These are phyloP conservation scores for Metridium senile DNA, from an alignment of 92 coral and sea anemone genomes.

Conservation along the genomic window DNA sequence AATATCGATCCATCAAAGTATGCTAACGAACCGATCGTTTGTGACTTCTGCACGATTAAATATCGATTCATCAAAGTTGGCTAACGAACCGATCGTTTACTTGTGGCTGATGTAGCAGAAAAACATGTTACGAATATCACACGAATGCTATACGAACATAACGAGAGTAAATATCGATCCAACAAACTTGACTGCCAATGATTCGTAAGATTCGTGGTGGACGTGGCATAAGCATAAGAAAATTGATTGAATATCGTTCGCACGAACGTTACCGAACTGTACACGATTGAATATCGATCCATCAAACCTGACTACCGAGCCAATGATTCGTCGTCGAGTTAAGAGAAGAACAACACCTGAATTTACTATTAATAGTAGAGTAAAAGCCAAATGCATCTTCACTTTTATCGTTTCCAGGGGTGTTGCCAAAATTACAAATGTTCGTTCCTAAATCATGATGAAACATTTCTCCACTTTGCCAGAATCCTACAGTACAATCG, in stretches of 20 bases:
- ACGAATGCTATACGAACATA: too few relatives aligned
- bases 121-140: too few relatives aligned
- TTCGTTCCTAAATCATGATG: conserved; percentile 18
- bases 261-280: not conserved
- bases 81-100: too few relatives aligned
- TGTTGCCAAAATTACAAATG: conserved; percentile 17
- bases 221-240: too few relatives aligned
- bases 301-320: conserved; percentile 9
- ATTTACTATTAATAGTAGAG: not conserved
- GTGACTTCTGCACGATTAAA: too few relatives aligned
- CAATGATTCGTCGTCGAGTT: conserved; percentile 26
- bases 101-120: too few relatives aligned
- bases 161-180: too few relatives aligned
- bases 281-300: not conserved
- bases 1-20: too few relatives aligned
- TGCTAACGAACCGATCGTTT: too few relatives aligned
- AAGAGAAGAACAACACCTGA: conserved; percentile 12
- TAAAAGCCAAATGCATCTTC: conserved; percentile 41
- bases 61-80: too few relatives aligned
- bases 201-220: too few relatives aligned
- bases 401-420: not conserved
- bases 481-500: conserved; percentile 58
- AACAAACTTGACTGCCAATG: too few relatives aligned
- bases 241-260: not conserved
- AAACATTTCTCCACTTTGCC: conserved; percentile 41